Evolutionary conservation across 2,797 vertebrate genomes (phyloP).

Genomic region (Potorous gilbertii): DNA sequence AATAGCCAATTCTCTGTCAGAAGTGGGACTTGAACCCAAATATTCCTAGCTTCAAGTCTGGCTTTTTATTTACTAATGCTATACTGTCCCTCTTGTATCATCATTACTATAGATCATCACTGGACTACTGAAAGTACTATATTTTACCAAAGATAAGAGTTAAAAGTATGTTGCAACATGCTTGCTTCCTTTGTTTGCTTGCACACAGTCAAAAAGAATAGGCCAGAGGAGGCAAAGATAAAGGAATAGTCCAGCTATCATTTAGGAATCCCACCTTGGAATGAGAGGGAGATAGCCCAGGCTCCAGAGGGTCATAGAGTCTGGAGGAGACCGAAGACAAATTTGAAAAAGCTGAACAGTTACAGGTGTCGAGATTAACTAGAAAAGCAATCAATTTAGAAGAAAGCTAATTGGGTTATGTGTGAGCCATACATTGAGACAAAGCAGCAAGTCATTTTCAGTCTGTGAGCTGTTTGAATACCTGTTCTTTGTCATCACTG

Average conservation of each 20-base stretch:
- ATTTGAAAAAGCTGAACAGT: slow-evolving; percentile 36
- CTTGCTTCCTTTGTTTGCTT: slow-evolving; percentile 49
- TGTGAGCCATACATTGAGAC: slow-evolving; percentile 58
- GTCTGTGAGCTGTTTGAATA: slow-evolving; percentile 33
- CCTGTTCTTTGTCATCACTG: slow-evolving; percentile 42
- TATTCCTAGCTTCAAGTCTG: neutral
- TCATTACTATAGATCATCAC: neutral
- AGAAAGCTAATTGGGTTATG: slow-evolving; percentile 67
- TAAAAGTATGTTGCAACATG: slow-evolving; percentile 3
- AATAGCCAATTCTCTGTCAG: neutral
- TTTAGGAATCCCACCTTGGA: slow-evolving; percentile 51
- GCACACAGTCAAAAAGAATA: slow-evolving; percentile 52
- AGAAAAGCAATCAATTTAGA: slow-evolving; percentile 64
- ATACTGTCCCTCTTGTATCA: neutral
- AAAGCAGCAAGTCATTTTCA: slow-evolving; percentile 63
- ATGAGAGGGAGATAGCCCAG: slow-evolving; percentile 12
- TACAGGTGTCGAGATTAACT: slow-evolving; percentile 59
- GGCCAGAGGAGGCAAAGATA: slow-evolving; percentile 43
- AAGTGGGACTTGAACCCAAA: neutral
- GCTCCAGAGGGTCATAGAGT: neutral
- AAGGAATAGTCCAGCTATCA: slow-evolving; percentile 35
- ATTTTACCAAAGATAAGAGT: slow-evolving; percentile 1
- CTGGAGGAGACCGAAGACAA: slow-evolving; percentile 48
- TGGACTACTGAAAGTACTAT: slow-evolving; percentile 16
- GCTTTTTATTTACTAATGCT: neutral